These are phyloP conservation scores for Lithobius niger DNA, from an alignment of 1,140 invertebrate genomes.

Conservation along the genomic window DNA sequence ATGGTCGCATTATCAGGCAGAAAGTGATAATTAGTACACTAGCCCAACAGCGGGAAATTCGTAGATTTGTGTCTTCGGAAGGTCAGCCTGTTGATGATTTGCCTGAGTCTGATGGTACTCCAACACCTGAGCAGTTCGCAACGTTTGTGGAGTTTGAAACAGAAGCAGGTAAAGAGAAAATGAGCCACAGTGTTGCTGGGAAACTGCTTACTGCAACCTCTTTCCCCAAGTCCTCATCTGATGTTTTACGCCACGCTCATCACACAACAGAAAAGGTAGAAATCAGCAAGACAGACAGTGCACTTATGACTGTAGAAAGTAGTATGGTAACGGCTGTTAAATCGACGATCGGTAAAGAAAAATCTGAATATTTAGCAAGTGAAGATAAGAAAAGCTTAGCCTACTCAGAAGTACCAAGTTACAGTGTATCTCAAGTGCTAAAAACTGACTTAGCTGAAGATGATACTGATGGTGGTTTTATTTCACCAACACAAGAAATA, in stretches of 20 bases:
- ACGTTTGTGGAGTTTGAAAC: neutral
- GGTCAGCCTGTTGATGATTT: neutral
- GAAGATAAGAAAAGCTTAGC: neutral
- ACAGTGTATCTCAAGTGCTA: neutral
- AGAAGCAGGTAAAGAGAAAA: neutral
- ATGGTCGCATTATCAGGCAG: neutral
- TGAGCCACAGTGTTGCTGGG: neutral
- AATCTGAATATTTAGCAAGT: neutral
- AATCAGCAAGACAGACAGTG: neutral
- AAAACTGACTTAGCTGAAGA: neutral
- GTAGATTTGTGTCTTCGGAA: neutral
- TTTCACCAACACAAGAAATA: neutral
- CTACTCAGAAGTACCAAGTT: neutral
- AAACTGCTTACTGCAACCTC: too few species aligned
- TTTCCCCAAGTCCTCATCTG: neutral
- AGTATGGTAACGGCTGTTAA: neutral
- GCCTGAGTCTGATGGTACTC: neutral
- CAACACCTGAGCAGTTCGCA: neutral
- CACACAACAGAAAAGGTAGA: neutral
- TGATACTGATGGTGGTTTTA: neutral
- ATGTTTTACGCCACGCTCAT: neutral
- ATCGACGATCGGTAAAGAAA: neutral
- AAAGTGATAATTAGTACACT: conserved; percentile 2
- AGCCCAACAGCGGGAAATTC: neutral
- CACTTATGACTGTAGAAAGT: neutral